Percentiles rank a stretch among this genome's conserved stretches.
Conservation (phyloP, 2,797 vertebrate species). For the Danio tinwini region DNA sequence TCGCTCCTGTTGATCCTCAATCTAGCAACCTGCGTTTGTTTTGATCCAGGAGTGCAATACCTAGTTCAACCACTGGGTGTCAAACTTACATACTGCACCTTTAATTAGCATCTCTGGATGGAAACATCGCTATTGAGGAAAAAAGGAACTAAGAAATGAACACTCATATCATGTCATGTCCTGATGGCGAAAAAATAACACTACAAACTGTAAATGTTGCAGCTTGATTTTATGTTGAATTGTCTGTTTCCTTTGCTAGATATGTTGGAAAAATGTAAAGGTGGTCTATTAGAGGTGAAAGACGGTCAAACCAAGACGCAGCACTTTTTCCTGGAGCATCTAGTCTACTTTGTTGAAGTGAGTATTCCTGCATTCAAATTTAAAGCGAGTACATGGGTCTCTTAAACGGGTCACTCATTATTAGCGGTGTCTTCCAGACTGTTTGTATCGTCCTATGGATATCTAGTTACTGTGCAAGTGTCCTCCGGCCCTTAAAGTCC, state of each 20-base stretch:
- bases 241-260: slow-evolving; percentile 73
- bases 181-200: neutral
- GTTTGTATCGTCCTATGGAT: slow-evolving; percentile 89
- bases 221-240: neutral
- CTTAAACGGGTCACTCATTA: neutral
- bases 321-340: slow-evolving; percentile 88
- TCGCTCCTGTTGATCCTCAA: no score
- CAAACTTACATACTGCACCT: no score
- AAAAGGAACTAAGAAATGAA: no score
- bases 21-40: no score
- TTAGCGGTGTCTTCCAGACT: slow-evolving; percentile 72
- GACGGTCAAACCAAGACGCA: slow-evolving; percentile 85
- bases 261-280: slow-evolving; percentile 91
- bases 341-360: slow-evolving; percentile 97
- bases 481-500: slow-evolving; percentile 91
- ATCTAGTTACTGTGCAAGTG: slow-evolving; percentile 86
- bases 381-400: neutral
- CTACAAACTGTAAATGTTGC: neutral
- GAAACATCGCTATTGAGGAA: no score
- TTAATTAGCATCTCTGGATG: no score
- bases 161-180: neutral
- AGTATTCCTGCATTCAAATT: slow-evolving; percentile 36
- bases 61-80: no score
- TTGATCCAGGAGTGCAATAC: no score
- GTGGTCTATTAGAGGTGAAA: slow-evolving; percentile 88